Base-by-base conservation (phyloP, 2,888 invertebrate genomes). In the Parnassius mnemosyne region DNA sequence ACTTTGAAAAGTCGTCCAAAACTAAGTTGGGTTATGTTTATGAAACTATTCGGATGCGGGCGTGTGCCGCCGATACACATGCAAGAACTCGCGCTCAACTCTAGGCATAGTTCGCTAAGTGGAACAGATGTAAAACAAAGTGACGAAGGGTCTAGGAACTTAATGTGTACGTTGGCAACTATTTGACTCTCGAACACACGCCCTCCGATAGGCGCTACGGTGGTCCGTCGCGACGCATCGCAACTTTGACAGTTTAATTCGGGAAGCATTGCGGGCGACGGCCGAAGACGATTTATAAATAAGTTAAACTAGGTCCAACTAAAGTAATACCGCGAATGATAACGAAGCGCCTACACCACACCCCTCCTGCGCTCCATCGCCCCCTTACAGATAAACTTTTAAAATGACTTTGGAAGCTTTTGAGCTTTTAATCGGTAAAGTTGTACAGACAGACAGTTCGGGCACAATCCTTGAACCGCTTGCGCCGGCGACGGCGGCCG, bases 381-480 rank as follows among this genome's bases (percentile, higher is more conserved):
- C 87, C 87, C 86, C 91, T 87, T 87, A 84, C 88, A 92, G 92
- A 92, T 92, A 92, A 92, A 92, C 92, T 92, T 92, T 92, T 92
- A 92, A 92, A 92, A 92, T 92, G 92, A 92, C 92, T 92, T 92
- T 90, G 89, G 92, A 91, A 92, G 92, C 92, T 92, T 92, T 92
- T 92, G 92, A 92, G 92, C 92, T 92, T 92, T 92, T 92, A 92
- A 92, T 92, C 92, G 92, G 91, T 89, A 90, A 92, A 92, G 92
- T 92, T 92, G 90, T 89, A 90, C 92, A 91, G 92, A 90, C 91
- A 92, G 92, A 91, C 92, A 91, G 92, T 91, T 91, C 87, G 90
- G 91, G 91, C 83, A 89, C 92, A 92, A 92, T 92, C 92, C 92
- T 92, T 92, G 92, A 92, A 92, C 92, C 88, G 91, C 90, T 90